Percentiles rank a stretch among this genome's conserved stretches.
Evolutionary conservation across 30 jellyfish, hydroid and myxozoan species (phyloP).

Genomic region (Clytia hemisphaerica): DNA sequence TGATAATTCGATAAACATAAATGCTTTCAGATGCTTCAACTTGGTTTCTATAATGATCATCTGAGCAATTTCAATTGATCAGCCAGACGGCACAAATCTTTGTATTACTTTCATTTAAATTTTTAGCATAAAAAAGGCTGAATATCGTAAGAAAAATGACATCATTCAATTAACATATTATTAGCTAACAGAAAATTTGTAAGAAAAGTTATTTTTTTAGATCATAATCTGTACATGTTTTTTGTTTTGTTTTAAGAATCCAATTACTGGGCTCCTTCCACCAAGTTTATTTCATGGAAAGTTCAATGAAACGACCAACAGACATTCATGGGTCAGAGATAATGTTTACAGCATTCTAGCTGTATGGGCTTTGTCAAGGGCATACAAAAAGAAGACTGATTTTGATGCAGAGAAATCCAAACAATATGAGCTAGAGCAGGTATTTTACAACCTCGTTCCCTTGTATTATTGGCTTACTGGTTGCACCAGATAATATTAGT

Average conservation of each 20-base stretch:
- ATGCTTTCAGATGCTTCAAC: too few relatives aligned
- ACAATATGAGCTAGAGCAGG: constrained; percentile 93
- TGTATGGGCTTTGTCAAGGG: constrained; percentile 95
- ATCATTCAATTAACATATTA: too few relatives aligned
- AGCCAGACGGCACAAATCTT: too few relatives aligned
- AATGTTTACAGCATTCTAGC: constrained; percentile 95
- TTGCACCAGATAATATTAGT: too few relatives aligned
- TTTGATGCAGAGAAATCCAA: constrained; percentile 83
- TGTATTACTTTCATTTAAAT: too few relatives aligned
- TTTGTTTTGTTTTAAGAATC: constrained; percentile 49
- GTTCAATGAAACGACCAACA: constrained; percentile 42
- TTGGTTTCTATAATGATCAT: too few relatives aligned
- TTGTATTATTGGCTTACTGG: too few relatives aligned
- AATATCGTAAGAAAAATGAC: neutral
- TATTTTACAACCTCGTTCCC: neutral
- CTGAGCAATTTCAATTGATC: too few relatives aligned
- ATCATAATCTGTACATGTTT: neutral
- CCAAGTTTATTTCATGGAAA: constrained; percentile 85
- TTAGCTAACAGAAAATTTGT: too few relatives aligned
- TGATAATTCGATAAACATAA: too few relatives aligned
- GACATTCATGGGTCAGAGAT: constrained; percentile 99
- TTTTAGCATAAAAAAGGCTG: too few relatives aligned
- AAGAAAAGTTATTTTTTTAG: too few relatives aligned
- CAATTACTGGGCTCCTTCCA: constrained; percentile 98
- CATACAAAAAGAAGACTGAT: constrained; percentile 84